phyloP scores from a whole-genome alignment of 2,888 invertebrate species.

The Drosophila koepferae region DNA sequence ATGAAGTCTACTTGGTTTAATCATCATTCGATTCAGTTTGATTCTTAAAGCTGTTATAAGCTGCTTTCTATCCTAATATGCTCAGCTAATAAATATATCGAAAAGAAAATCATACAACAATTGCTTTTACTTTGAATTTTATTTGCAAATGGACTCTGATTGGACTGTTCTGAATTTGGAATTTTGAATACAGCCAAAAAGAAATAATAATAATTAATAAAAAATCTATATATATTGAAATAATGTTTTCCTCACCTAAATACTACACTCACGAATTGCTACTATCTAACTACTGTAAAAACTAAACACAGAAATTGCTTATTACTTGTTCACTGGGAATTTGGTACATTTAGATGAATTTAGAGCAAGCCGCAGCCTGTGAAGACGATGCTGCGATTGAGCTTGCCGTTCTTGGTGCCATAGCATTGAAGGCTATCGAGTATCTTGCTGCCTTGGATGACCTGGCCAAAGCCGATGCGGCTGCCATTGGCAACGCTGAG shows the following conservation, averaged over 20 bases:
- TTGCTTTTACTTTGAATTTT: background rate
- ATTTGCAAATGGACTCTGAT: background rate
- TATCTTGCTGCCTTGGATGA: conserved; percentile 70
- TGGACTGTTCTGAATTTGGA: background rate
- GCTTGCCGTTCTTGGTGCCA: conserved; percentile 81
- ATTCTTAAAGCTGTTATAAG: no score
- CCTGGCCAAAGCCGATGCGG: conserved; percentile 76
- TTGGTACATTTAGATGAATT: conserved; percentile 7
- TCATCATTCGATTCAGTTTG: no score
- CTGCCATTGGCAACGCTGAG: conserved; percentile 68
- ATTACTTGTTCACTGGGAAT: conserved; percentile 6
- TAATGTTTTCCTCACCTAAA: no score
- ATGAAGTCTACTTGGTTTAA: no score
- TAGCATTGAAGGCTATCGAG: conserved; percentile 69
- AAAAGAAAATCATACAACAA: background rate
- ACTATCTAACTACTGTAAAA: background rate
- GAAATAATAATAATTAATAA: background rate
- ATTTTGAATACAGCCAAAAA: background rate
- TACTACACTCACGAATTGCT: no score
- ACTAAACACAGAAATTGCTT: no score
- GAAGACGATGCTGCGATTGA: conserved; percentile 66
- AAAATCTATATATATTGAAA: no score
- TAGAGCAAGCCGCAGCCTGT: conserved; percentile 69
- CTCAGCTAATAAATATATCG: no score
- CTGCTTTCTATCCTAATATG: no score